Conservation (phyloP, 1,140 invertebrate genomes). For the Oryctes rhinoceros region DNA sequence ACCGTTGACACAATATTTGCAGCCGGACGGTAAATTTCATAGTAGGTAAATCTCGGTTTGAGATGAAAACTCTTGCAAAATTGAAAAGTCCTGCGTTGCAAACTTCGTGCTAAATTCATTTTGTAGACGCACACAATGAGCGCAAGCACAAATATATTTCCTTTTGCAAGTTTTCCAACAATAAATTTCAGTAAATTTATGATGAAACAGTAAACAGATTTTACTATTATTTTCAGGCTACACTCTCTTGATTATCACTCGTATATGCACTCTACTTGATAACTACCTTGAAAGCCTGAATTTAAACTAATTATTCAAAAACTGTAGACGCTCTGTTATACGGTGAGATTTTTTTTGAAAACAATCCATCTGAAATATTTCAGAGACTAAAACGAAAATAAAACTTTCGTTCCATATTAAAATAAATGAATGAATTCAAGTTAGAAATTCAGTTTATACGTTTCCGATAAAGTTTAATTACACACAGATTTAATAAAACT, state of each 20-base stretch:
- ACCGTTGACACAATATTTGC: slow-evolving; percentile 35
- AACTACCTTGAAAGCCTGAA: background rate
- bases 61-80: slow-evolving; percentile 19
- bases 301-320: background rate
- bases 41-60: background rate
- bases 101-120: background rate
- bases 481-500: background rate
- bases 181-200: background rate
- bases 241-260: background rate
- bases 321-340: background rate
- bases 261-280: background rate
- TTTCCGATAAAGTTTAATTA: slow-evolving; percentile 24
- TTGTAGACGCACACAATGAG: background rate
- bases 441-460: background rate
- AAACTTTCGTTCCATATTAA: too few relatives aligned
- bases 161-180: background rate
- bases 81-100: background rate
- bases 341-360: too few relatives aligned
- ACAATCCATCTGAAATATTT: too few relatives aligned
- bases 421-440: too few relatives aligned
- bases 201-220: background rate
- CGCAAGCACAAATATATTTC: background rate
- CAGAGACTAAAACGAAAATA: too few relatives aligned
- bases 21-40: background rate
- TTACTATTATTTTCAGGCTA: background rate